Percentiles rank a stretch among this genome's conserved stretches.
phyloP scores from a whole-genome alignment of 1,140 invertebrate species.

The Cotesia typhae region DNA sequence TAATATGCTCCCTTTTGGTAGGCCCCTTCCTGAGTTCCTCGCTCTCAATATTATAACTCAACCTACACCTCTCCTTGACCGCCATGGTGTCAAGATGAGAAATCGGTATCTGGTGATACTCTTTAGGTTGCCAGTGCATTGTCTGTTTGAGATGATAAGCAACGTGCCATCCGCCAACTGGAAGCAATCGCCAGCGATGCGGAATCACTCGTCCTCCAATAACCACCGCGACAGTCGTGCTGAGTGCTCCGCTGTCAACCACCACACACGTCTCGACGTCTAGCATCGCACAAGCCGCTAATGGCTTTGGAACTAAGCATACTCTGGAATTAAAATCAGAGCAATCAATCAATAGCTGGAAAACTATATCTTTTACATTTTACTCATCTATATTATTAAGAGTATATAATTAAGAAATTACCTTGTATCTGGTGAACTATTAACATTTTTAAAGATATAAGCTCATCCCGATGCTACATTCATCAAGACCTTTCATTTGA shows the following conservation, averaged over 20 bases:
- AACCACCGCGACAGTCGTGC: conserved; percentile 66
- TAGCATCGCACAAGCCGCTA: conserved; percentile 64
- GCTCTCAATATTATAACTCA: conserved; percentile 64
- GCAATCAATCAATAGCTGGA: not conserved
- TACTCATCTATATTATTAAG: not conserved
- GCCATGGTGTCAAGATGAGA: conserved; percentile 62
- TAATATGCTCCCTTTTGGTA: conserved; percentile 56
- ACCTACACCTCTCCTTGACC: conserved; percentile 64
- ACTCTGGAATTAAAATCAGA: conserved; percentile 53
- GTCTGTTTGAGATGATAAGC: conserved; percentile 65
- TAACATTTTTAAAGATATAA: too few relatives aligned
- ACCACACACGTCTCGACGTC: conserved; percentile 65
- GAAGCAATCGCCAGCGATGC: conserved; percentile 59
- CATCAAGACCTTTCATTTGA: not conserved
- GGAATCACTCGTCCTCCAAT: conserved; percentile 63
- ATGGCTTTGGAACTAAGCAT: conserved; percentile 63
- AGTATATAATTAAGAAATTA: conserved; percentile 37
- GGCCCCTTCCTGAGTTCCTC: conserved; percentile 53
- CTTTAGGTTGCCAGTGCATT: conserved; percentile 63
- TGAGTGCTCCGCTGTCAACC: conserved; percentile 65
- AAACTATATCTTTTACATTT: not conserved
- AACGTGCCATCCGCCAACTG: conserved; percentile 65
- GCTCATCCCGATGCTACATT: too few relatives aligned
- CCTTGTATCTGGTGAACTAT: conserved; percentile 42
- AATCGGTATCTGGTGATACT: conserved; percentile 63